Conservation (phyloP, 2,888 invertebrate species). For the Rhodophaea formosa region DNA sequence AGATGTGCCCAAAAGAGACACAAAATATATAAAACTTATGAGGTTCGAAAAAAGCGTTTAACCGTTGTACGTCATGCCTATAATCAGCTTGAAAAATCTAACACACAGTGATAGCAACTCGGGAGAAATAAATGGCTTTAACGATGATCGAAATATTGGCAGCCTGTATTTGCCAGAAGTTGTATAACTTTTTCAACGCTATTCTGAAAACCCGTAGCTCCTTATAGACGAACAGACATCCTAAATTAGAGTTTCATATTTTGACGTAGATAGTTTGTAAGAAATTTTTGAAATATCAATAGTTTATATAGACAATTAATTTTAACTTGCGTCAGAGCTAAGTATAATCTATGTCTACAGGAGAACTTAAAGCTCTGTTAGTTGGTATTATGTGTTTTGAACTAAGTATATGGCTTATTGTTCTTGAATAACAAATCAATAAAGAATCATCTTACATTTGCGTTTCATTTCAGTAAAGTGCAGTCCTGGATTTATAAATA, state of each 20-base stretch:
- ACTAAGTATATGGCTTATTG: conserved; percentile 74
- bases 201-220: conserved; percentile 9
- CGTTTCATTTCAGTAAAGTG: conserved; percentile 51
- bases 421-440: conserved; percentile 71
- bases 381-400: conserved; percentile 62
- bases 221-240: conserved; percentile 25
- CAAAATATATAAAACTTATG: no score
- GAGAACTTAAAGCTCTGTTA: conserved; percentile 61
- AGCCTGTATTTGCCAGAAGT: conserved; percentile 78
- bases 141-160: background rate
- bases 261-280: conserved; percentile 37
- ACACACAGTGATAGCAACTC: no score
- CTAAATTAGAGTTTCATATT: conserved; percentile 32
- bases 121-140: no score
- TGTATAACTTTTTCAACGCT: conserved; percentile 33
- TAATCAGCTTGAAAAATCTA: no score
- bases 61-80: no score
- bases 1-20: no score
- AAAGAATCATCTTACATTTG: conserved; percentile 70
- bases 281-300: conserved; percentile 41
- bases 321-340: conserved; percentile 74
- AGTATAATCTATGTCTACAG: conserved; percentile 41
- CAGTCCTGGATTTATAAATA: no score
- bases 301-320: conserved; percentile 39
- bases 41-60: no score